Evolutionary conservation across 2,888 invertebrate species (phyloP).

Genomic region (Polyommatus icarus): DNA sequence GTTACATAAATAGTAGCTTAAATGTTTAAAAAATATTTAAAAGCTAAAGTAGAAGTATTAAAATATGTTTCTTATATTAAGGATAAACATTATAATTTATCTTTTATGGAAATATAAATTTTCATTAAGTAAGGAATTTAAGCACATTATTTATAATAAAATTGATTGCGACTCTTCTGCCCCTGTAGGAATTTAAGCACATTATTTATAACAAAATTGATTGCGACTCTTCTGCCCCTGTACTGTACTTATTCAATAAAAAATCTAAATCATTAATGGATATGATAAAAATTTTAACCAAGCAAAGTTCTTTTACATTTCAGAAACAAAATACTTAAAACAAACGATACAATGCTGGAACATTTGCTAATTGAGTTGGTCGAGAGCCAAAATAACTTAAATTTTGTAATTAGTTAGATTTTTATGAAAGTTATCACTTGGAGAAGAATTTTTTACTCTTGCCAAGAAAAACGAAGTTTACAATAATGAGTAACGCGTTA

Average conservation of each 20-base stretch:
- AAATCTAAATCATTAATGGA: background rate
- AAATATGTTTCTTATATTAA: too few relatives aligned
- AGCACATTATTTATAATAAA: too few relatives aligned
- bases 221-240: background rate
- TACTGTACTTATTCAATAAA: background rate
- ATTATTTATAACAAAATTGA: background rate
- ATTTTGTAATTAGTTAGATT: constrained; percentile 20
- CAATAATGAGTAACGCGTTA: background rate
- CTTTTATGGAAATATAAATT: too few relatives aligned
- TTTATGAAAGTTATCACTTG: constrained; percentile 19
- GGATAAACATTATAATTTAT: too few relatives aligned
- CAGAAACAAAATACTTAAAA: constrained; percentile 14
- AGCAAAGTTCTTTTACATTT: background rate
- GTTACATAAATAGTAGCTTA: too few relatives aligned
- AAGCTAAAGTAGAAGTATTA: too few relatives aligned
- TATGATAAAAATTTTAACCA: background rate
- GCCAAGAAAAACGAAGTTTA: background rate
- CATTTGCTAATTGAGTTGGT: constrained; percentile 19
- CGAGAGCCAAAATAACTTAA: constrained; percentile 11
- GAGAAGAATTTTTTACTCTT: background rate
- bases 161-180: too few relatives aligned
- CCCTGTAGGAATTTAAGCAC: too few relatives aligned
- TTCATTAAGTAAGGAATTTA: too few relatives aligned
- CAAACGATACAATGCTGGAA: constrained; percentile 12
- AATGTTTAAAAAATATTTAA: too few relatives aligned